phyloP scores from a whole-genome alignment of 2,888 invertebrate genomes.

The Agonum fuliginosum region DNA sequence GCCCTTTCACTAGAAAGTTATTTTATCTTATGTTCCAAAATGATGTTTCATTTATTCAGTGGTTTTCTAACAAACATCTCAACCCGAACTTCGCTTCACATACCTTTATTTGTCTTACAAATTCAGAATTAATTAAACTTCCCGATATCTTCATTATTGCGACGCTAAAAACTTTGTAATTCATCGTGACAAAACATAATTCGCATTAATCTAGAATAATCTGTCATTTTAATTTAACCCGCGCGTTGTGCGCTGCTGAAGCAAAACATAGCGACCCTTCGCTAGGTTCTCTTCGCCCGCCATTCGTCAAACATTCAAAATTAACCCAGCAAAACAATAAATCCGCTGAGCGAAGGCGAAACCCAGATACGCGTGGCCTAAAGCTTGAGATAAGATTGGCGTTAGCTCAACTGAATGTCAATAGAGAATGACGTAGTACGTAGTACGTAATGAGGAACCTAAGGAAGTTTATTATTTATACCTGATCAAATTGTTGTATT shows the following conservation, averaged over 20 bases:
- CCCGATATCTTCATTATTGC: constrained; percentile 33
- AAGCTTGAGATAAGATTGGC: no score
- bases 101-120: constrained; percentile 12
- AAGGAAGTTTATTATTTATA: no score
- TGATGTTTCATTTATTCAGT: no score
- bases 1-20: no score
- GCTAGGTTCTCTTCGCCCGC: not conserved
- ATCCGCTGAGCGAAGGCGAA: constrained; percentile 14
- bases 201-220: constrained; percentile 37
- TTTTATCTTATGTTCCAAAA: no score
- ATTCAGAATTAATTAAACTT: constrained; percentile 32
- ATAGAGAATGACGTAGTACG: no score
- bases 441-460: no score
- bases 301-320: constrained; percentile 53
- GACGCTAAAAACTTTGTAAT: constrained; percentile 35
- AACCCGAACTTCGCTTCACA: not conserved
- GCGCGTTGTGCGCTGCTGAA: not conserved
- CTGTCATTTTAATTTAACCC: constrained; percentile 25
- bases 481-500: no score
- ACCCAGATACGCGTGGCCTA: constrained; percentile 52
- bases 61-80: no score
- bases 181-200: constrained; percentile 35
- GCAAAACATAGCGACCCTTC: constrained; percentile 29
- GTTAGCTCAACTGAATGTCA: no score
- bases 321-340: constrained; percentile 48